These are phyloP conservation scores for Junonia oenone DNA, from an alignment of 2,888 invertebrate genomes.

Conservation along the genomic window DNA sequence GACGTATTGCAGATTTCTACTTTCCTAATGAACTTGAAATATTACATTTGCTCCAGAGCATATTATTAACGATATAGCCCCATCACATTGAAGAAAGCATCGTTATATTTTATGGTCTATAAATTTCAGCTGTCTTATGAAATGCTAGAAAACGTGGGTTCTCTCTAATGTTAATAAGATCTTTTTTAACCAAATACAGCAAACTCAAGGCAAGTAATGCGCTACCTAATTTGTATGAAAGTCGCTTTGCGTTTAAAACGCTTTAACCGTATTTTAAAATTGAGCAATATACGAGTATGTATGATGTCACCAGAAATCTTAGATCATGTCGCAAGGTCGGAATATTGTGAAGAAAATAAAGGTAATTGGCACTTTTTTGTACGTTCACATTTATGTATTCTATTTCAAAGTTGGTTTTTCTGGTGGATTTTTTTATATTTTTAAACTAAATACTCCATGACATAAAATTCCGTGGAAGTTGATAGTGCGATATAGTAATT, in stretches of 20 bases:
- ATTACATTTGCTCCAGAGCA: slow-evolving; percentile 23
- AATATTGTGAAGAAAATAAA: background rate
- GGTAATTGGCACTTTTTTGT: background rate
- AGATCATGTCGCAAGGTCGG: background rate
- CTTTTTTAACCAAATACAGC: background rate
- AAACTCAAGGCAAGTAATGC: background rate
- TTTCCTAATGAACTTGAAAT: slow-evolving; percentile 42
- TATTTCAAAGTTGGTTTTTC: background rate
- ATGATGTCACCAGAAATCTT: background rate
- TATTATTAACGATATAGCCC: slow-evolving; percentile 25
- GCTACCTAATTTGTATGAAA: background rate
- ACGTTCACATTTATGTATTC: background rate
- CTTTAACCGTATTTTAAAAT: too few species aligned
- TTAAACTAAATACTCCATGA: background rate
- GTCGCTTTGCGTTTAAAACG: too few species aligned
- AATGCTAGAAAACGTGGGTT: slow-evolving; percentile 7
- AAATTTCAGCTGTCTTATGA: slow-evolving; percentile 20
- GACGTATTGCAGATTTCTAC: slow-evolving; percentile 45
- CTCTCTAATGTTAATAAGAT: background rate
- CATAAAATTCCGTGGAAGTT: background rate
- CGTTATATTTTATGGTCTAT: slow-evolving; percentile 25
- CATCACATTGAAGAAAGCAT: slow-evolving; percentile 26
- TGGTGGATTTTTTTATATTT: background rate
- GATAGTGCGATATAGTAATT: too few species aligned
- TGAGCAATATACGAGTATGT: too few species aligned